phyloP scores from a whole-genome alignment of 2,888 invertebrate genomes.

The Sepiola atlantica region DNA sequence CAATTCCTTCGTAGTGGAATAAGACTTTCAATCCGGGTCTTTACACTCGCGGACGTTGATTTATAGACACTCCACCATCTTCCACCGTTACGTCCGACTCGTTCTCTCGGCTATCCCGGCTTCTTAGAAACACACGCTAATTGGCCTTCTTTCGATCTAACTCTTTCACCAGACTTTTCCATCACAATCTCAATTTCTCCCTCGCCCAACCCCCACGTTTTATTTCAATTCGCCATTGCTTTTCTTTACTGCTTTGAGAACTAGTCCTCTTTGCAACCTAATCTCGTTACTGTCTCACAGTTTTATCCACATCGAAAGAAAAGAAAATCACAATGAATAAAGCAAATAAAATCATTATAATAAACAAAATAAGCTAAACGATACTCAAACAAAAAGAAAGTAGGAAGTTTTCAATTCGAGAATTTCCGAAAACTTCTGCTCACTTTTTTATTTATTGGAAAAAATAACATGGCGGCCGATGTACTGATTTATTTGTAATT shows the following conservation, averaged over 20 bases:
- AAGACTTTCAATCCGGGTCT: conserved; percentile 1
- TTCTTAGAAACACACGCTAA: background rate
- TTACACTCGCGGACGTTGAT: background rate
- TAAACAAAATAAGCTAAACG: background rate
- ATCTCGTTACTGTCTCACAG: background rate
- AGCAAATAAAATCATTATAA: background rate
- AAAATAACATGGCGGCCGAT: conserved; percentile 10
- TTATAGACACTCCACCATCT: background rate
- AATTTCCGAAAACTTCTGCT: background rate
- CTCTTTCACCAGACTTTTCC: background rate
- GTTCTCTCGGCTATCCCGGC: background rate
- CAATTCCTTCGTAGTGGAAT: background rate
- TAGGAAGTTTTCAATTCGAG: background rate
- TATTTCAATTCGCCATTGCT: background rate
- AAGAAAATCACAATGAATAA: background rate
- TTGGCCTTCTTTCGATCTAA: background rate
- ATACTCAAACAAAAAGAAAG: background rate
- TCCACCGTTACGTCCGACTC: background rate
- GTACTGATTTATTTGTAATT: background rate
- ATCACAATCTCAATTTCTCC: background rate
- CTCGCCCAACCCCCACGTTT: too few relatives aligned
- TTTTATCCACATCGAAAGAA: background rate
- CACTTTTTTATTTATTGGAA: background rate
- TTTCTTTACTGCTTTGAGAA: background rate
- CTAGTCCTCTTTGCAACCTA: background rate